Percentiles rank a stretch among this genome's conserved stretches.
These are phyloP conservation scores for Ommatoiulus sabulosus DNA, from an alignment of 2,888 invertebrate genomes.

Conservation along the genomic window DNA sequence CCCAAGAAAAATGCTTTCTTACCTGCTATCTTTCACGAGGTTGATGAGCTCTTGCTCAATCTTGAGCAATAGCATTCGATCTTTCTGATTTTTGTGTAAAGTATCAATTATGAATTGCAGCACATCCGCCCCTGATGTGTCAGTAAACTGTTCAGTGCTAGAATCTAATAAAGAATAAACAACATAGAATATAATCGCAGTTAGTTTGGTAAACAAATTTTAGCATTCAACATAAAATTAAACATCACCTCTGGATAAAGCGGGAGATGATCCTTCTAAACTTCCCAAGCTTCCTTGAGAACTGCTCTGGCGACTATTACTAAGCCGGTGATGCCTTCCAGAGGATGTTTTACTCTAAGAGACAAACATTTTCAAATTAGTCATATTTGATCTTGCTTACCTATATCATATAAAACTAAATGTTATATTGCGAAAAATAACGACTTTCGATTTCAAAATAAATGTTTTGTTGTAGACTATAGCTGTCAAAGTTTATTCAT, in stretches of 20 bases:
- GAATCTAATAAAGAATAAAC: constrained; percentile 73
- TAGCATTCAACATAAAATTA: not conserved
- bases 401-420: not conserved
- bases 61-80: constrained; percentile 84
- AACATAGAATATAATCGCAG: not conserved
- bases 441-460: not conserved
- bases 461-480: not conserved
- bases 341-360: constrained; percentile 59
- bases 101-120: constrained; percentile 90
- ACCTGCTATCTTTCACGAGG: constrained; percentile 86
- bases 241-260: constrained; percentile 62
- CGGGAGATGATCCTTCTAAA: constrained; percentile 66
- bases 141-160: constrained; percentile 78
- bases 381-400: not conserved
- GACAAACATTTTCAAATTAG: not conserved
- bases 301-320: constrained; percentile 59
- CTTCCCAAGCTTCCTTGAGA: constrained; percentile 60
- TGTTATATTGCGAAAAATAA: not conserved
- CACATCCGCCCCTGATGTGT: constrained; percentile 83
- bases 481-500: not conserved
- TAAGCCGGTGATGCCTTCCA: constrained; percentile 58
- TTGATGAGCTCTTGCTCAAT: constrained; percentile 89
- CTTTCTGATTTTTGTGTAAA: constrained; percentile 89
- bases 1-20: constrained; percentile 65
- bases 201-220: not conserved